A percentile compares a stretch with the other conserved stretches of the same genome.
These are phyloP conservation scores for Bryconaethiops microstoma DNA, from an alignment of 2,797 vertebrate species.

Conservation along the genomic window DNA sequence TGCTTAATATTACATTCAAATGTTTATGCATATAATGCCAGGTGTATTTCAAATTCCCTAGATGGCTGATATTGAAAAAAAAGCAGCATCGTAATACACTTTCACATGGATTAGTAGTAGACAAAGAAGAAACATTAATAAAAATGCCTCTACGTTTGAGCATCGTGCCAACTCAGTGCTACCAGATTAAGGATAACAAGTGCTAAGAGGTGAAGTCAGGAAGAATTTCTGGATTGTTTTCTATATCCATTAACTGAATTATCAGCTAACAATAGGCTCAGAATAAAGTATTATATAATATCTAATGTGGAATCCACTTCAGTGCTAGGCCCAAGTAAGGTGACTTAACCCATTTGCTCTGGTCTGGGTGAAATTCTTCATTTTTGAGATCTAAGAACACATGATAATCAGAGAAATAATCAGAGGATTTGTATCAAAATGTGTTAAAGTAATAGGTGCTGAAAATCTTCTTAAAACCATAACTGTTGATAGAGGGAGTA, in stretches of 20 bases:
- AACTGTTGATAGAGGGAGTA: too few species aligned
- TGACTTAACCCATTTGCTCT: too few species aligned
- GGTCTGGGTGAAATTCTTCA: too few species aligned
- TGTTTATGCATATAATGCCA: conserved; percentile 61
- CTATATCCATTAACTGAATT: background rate
- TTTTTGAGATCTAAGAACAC: too few species aligned
- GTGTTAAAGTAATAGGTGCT: too few species aligned
- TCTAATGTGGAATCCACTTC: too few species aligned
- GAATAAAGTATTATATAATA: background rate
- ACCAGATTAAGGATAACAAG: conserved; percentile 15
- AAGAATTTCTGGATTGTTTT: conserved; percentile 1
- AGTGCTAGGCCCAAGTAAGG: too few species aligned
- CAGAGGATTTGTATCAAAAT: too few species aligned
- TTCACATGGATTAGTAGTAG: conserved; percentile 39
- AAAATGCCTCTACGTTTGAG: background rate
- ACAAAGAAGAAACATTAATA: conserved; percentile 13
- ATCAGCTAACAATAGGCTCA: background rate
- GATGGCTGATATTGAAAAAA: conserved; percentile 55
- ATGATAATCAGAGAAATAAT: too few species aligned
- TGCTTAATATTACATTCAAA: conserved; percentile 65
- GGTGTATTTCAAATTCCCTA: conserved; percentile 30
- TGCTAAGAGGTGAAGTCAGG: background rate
- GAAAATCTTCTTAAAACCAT: too few species aligned
- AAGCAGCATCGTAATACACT: conserved; percentile 57
- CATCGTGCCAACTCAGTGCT: background rate